These are phyloP conservation scores for Girardinichthys multiradiatus DNA, from an alignment of 2,113 vertebrate species.

Conservation along the genomic window DNA sequence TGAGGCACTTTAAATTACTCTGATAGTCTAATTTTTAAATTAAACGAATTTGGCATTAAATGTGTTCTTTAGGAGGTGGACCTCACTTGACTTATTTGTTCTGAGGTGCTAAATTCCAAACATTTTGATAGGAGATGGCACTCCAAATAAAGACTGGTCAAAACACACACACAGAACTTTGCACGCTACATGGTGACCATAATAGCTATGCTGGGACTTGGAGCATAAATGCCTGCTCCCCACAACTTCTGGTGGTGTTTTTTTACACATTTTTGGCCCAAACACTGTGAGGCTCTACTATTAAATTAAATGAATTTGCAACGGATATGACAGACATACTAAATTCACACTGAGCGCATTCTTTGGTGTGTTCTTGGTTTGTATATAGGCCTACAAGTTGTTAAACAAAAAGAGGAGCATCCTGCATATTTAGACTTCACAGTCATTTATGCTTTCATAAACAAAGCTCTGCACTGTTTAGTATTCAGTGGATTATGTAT, in stretches of 20 bases:
- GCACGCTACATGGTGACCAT: slow-evolving; percentile 82
- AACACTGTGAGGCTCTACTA: slow-evolving; percentile 48
- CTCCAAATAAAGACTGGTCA: slow-evolving; percentile 77
- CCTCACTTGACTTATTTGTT: slow-evolving; percentile 47
- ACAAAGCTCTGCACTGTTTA: slow-evolving; percentile 69
- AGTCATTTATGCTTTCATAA: slow-evolving; percentile 58
- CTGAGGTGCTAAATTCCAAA: slow-evolving; percentile 74
- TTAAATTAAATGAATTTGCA: slow-evolving; percentile 60
- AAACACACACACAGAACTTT: slow-evolving; percentile 80
- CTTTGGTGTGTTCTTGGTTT: slow-evolving; percentile 65
- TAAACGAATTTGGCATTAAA: slow-evolving; percentile 13
- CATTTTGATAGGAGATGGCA: slow-evolving; percentile 75
- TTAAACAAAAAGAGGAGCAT: slow-evolving; percentile 44
- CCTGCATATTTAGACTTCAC: slow-evolving; percentile 45
- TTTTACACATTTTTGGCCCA: slow-evolving; percentile 18
- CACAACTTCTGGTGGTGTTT: slow-evolving; percentile 63
- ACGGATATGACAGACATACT: slow-evolving; percentile 61
- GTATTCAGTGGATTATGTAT: slow-evolving; percentile 74
- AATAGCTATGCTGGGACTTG: slow-evolving; percentile 75
- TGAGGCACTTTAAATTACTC: too few relatives aligned
- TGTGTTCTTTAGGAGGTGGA: slow-evolving; percentile 35
- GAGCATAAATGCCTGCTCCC: slow-evolving; percentile 72
- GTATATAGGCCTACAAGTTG: slow-evolving; percentile 55
- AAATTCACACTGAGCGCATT: slow-evolving; percentile 58
- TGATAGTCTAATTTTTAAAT: too few relatives aligned